These are phyloP conservation scores for Neodiprion virginianus DNA, from an alignment of 1,140 invertebrate species.

Conservation along the genomic window DNA sequence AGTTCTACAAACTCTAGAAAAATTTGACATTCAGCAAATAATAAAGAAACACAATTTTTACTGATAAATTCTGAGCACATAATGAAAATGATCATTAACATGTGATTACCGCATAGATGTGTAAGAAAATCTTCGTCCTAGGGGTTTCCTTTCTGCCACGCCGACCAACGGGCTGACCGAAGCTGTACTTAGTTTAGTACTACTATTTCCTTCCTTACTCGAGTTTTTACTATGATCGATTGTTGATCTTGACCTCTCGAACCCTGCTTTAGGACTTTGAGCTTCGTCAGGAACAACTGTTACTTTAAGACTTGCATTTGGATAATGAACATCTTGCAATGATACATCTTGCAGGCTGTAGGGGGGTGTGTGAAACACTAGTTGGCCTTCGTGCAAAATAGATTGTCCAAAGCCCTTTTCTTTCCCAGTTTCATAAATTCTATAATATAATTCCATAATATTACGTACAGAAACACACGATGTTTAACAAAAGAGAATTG, in stretches of 20 bases:
- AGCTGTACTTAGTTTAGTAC: conserved; percentile 49
- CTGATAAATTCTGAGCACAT: not conserved
- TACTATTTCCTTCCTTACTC: conserved; percentile 40
- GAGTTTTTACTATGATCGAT: conserved; percentile 50
- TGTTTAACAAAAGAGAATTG: not conserved
- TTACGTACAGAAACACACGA: conserved; percentile 5
- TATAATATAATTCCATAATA: conserved; percentile 43
- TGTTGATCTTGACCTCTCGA: conserved; percentile 52
- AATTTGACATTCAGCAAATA: not conserved
- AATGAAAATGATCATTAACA: not conserved
- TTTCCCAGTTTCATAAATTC: conserved; percentile 69
- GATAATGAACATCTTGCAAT: conserved; percentile 69
- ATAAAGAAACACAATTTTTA: not conserved
- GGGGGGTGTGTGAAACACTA: conserved; percentile 91
- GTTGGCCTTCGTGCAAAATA: conserved; percentile 83
- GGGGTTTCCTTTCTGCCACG: conserved; percentile 60
- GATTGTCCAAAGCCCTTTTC: conserved; percentile 92
- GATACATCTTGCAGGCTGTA: conserved; percentile 82
- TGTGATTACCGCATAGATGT: conserved; percentile 58
- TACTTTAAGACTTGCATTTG: conserved; percentile 43
- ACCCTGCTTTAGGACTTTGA: conserved; percentile 41
- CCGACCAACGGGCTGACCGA: conserved; percentile 52
- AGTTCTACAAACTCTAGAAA: too few relatives aligned
- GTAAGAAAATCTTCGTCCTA: conserved; percentile 70
- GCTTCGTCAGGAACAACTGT: conserved; percentile 38